phyloP scores from a whole-genome alignment of 2,797 vertebrate species.

The Gobio occitaniae region DNA sequence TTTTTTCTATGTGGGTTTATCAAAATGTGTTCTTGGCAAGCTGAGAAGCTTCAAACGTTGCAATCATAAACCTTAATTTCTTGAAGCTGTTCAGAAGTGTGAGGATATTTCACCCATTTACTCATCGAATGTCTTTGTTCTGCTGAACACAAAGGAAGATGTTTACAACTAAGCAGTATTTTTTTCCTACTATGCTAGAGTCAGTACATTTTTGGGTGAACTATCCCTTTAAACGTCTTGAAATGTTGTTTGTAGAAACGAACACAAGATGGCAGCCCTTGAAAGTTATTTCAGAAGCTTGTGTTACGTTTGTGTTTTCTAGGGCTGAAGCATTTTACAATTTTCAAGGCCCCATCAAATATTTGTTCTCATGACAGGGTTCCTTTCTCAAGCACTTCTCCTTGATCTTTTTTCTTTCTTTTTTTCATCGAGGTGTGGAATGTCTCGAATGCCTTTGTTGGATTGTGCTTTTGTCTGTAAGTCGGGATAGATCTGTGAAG shows the following conservation, averaged over 20 bases:
- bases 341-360: not conserved
- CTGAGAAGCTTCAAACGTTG: not conserved
- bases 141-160: no score
- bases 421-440: not conserved
- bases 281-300: not conserved
- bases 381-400: not conserved
- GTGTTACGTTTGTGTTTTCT: not conserved
- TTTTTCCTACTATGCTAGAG: no score
- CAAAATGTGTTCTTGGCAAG: not conserved
- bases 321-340: not conserved
- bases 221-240: not conserved
- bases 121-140: no score
- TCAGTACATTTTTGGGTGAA: no score
- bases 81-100: not conserved
- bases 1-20: not conserved
- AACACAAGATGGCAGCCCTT: constrained; percentile 53
- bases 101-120: no score
- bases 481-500: not conserved
- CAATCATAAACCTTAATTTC: not conserved
- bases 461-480: constrained; percentile 19
- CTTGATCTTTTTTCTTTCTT: not conserved
- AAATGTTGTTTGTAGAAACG: constrained; percentile 10
- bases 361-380: not conserved
- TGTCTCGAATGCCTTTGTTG: not conserved
- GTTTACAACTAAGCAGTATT: no score